Base-by-base conservation (phyloP, 1,140 invertebrate genomes). In the Zaprionus capensis region DNA sequence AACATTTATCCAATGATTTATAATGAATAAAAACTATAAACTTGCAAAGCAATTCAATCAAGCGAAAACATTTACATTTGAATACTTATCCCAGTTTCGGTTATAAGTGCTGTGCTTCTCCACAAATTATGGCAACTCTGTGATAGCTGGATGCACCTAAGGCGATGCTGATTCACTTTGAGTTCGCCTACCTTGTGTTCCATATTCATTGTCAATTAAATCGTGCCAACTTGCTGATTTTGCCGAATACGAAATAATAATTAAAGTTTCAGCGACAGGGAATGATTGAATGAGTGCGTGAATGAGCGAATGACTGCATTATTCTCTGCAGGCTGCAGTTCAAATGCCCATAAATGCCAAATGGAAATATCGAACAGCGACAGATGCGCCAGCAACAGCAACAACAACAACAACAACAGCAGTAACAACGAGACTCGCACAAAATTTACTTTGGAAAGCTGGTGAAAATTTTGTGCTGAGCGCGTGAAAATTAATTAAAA, bases 401-500 rank as follows among this genome's bases (percentile, higher is more conserved):
- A 65, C 44, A 65, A 51, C 55, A 64, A 62, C 24, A 73, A 34
- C 59, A 70, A 70, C 24, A 76, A 57, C 56, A 63, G 31, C 67
- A 51, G 61, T 64, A 63, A 51, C 38, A 68, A 69, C 24, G 44
- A 44, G 68, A 76, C 24, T 34, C 34, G 71, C 17, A 59, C 75
- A 57, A 76, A 72, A 73, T 77, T 58, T 77, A 77, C 71, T 77
- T 73, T 77, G 63, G 64, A n/a, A 41, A 79, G 66, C 51, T 77
- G 67, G 67, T 76, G 71, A 90, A 87, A 68, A 90, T 87, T 84
- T 88, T 91, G 71, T 91, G 88, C 88, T 91, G 88, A 91, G 84
- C 83, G 88, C 88, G 88, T 80, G 88, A 91, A 91, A 91, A 88
- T 91, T 88, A 91, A 91, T 91, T 91, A 91, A 91, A 91, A 91